These are phyloP conservation scores for Trichonephila inaurata DNA, from an alignment of 1,140 invertebrate genomes.

Conservation along the genomic window DNA sequence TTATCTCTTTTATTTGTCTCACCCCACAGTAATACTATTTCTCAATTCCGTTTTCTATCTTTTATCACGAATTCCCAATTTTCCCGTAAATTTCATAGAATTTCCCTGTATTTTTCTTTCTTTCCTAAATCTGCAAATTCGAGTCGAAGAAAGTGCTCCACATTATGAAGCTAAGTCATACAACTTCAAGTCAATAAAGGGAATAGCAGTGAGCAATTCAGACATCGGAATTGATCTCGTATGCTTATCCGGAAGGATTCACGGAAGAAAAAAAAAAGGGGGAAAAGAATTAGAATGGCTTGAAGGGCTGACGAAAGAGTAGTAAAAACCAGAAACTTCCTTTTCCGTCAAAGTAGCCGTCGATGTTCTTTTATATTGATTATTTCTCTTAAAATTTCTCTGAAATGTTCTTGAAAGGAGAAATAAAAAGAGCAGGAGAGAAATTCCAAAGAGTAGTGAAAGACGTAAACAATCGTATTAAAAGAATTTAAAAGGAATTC, in stretches of 20 bases:
- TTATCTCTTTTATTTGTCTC: too few relatives aligned
- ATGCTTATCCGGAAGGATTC: background rate
- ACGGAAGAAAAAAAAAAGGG: background rate
- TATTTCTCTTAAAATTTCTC: background rate
- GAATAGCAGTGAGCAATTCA: background rate
- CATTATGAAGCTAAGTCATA: background rate
- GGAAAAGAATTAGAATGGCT: background rate
- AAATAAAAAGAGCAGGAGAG: background rate
- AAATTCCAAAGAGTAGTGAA: background rate
- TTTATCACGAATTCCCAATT: background rate
- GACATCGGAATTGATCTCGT: background rate
- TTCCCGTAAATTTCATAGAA: background rate
- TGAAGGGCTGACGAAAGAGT: background rate
- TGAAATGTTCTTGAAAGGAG: background rate
- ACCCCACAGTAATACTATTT: too few relatives aligned
- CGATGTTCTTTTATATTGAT: background rate
- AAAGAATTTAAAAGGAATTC: too few relatives aligned
- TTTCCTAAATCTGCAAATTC: background rate
- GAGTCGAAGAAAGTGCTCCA: background rate
- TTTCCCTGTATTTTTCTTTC: background rate
- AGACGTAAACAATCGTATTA: too few relatives aligned
- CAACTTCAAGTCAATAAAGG: background rate
- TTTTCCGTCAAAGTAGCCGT: background rate
- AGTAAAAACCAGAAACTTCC: constrained; percentile 15
- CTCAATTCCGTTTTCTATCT: background rate